Base-by-base conservation (phyloP, 2,113 vertebrate genomes). In the Gobio gobio region DNA sequence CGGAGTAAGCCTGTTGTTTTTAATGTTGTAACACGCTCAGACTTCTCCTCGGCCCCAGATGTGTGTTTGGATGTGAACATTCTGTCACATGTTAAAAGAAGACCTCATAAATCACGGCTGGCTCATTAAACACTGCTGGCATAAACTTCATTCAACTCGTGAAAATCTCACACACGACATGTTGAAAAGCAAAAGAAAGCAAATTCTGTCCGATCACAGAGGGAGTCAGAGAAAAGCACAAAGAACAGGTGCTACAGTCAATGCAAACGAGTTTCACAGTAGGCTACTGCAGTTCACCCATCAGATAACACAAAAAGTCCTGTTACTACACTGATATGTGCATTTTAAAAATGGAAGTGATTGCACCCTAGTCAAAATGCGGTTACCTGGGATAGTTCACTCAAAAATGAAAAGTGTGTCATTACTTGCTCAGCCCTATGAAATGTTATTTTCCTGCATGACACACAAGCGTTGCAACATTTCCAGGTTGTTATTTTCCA, bases 41-140 rank as follows among this genome's bases (percentile, higher is more conserved):
- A 36, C 56, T 64, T 58, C 56, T 76, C 73, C 61, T 51, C 68
- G 7, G n/a, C 6, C 36, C 81, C 74, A 85, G 66, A 86, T 64
- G 74, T 86, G 81, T n/a, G 85, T 58, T 70, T 58, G 83, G 61
- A 84, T 49, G 66, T 86, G 72, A 88, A 26, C 54, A 78, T 83
- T 87, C 59, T 43, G 74, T 68, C 61, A 83, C 47, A 85, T 20
- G 24, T 82, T 80, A 66, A 87, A 86, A 87, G 87, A 43, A 58
- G 82, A 82, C 33, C 6, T 63, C n/a, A 5, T 66, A 26, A 64
- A 81, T 33, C 73, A 59, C 51, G 61, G 7, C 10, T 18, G 85
- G 73, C 58, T 75, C 10, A 18, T 54, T 45, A 61, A 73, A 86
- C 75, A 79, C 59, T 18, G 58, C 40, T 47, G 78, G 78, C 58